Evolutionary conservation across 64 coral and sea anemone genomes (phyloP), one percentile per base, ranked within the genome.

Genomic region (Anthopleura sola): DNA sequence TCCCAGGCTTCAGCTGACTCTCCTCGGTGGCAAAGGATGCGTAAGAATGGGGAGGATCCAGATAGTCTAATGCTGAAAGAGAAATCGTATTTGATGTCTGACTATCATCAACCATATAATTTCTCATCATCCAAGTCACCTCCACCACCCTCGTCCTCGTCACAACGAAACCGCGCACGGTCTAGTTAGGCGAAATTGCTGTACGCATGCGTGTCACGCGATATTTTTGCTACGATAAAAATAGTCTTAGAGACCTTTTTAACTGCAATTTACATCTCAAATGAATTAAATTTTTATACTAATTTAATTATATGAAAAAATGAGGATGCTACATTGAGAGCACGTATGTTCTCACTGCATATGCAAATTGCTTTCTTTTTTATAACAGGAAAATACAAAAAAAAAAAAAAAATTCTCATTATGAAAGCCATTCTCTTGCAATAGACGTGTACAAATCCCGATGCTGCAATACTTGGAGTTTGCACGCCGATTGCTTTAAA

Each of bases 71-170:
- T 91, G 33, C 57, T 91, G 33, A 91, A 91, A 86, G 89, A 91
- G 55, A 91, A 91, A 39, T 84, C 89, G 3, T 81, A 83, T 26
- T 56, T 91, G 6, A 71, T 91, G 37, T 91, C 89, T 26, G 89
- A 91, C 36, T 91, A 91, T 37, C 89, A 91, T 82, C 89, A 91
- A 16, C 89, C 89, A 54, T 91, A 91, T 82, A 75, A 91, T 39
- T 91, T 91, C 75, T 56, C 85, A 24, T 84, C 88, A 31, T 19
- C 76, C 37, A 79, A 38, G 38, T 44, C 76, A 44, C 76, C 76
- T 8, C 16, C 36, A 21, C 76, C 76, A 44, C 3, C 76, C 16
- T 28, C 33, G 2, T n/a, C 58, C 20, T 62, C 58, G 21, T 71
- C 29, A 32, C 66, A 71, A 0, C 7, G 66, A 71, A 71, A 71